These are phyloP conservation scores for Agonopterix arenella DNA, from an alignment of 2,888 invertebrate genomes.

Conservation along the genomic window DNA sequence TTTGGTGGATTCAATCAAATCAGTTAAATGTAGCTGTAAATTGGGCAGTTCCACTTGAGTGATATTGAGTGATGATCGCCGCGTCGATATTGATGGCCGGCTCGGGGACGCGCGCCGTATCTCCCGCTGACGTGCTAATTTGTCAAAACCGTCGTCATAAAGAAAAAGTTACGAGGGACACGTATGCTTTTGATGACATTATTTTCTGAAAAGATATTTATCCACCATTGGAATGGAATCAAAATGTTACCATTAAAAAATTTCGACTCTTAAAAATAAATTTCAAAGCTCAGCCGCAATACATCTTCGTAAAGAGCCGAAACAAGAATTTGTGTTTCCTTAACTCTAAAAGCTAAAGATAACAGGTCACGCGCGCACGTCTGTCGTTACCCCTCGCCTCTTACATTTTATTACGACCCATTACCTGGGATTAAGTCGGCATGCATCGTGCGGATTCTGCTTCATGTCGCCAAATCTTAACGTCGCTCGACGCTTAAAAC, in stretches of 20 bases:
- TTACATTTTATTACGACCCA: conserved; percentile 71
- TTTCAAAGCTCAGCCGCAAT: conserved; percentile 7
- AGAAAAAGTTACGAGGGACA: conserved; percentile 34
- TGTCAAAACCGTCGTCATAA: conserved; percentile 63
- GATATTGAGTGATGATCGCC: conserved; percentile 69
- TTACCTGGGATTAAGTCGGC: conserved; percentile 68
- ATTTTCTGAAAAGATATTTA: neutral
- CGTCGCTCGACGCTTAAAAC: conserved; percentile 36
- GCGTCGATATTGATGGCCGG: conserved; percentile 62
- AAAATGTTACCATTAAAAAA: neutral
- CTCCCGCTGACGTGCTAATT: conserved; percentile 60
- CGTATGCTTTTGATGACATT: conserved; percentile 15
- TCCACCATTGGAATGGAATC: neutral
- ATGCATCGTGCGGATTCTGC: conserved; percentile 57
- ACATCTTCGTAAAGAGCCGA: conserved; percentile 21
- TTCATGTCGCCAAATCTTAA: conserved; percentile 49
- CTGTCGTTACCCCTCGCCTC: conserved; percentile 64
- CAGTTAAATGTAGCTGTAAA: conserved; percentile 74
- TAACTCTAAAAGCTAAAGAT: conserved; percentile 48
- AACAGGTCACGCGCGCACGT: conserved; percentile 69
- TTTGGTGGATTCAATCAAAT: conserved; percentile 66
- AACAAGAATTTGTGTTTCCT: conserved; percentile 47
- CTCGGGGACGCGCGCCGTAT: conserved; percentile 37
- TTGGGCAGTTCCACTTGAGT: conserved; percentile 70
- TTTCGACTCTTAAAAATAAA: conserved; percentile 8